Evolutionary conservation across 2,888 invertebrate genomes (phyloP).

Genomic region (Heliconius ismenius): DNA sequence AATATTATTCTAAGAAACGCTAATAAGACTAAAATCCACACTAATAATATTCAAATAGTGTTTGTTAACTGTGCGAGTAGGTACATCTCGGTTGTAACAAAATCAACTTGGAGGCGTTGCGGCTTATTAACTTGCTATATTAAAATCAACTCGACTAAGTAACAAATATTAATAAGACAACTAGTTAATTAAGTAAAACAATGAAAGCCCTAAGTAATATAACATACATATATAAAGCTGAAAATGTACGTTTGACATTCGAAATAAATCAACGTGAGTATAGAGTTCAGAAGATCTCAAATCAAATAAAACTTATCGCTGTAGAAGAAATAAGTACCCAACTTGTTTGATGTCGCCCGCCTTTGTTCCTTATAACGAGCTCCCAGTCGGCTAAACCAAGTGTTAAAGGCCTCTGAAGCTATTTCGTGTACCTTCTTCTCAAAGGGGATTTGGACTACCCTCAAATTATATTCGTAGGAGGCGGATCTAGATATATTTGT

Average conservation of each 20-base stretch:
- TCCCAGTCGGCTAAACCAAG: constrained; percentile 57
- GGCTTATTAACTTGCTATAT: constrained; percentile 8
- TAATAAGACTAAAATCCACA: background rate
- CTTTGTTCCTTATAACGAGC: constrained; percentile 73
- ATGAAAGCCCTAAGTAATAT: background rate
- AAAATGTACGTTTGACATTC: constrained; percentile 28
- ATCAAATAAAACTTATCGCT: constrained; percentile 42
- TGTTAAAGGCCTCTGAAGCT: constrained; percentile 54
- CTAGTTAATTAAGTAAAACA: background rate
- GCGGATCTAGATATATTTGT: constrained; percentile 6
- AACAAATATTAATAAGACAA: background rate
- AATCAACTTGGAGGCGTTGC: background rate
- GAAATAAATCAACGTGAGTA: constrained; percentile 37
- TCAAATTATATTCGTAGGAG: constrained; percentile 7
- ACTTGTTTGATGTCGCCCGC: constrained; percentile 66
- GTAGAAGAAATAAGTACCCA: constrained; percentile 42
- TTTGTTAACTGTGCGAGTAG: background rate
- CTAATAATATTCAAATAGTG: background rate
- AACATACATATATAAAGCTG: constrained; percentile 4
- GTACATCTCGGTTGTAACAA: background rate
- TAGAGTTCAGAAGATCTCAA: constrained; percentile 40
- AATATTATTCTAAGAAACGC: background rate
- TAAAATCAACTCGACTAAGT: background rate
- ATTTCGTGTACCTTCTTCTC: constrained; percentile 37
- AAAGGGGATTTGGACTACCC: constrained; percentile 36